Base-by-base conservation (phyloP, 2,888 invertebrate species). In the Monochamus alternatus region DNA sequence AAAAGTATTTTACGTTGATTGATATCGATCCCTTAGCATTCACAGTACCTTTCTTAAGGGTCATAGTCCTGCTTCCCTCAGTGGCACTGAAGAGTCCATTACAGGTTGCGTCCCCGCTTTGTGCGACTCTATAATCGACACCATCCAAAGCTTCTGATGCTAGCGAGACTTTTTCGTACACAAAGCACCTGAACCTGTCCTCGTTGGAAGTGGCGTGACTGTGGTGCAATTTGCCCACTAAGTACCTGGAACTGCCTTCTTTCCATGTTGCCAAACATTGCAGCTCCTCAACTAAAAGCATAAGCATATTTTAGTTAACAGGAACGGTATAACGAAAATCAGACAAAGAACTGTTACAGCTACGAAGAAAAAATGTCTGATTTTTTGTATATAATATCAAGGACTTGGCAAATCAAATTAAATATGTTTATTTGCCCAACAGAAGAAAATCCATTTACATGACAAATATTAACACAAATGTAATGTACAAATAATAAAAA, bases 191-290 rank as follows among this genome's bases (percentile, higher is more conserved):
- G 91, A 96, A 98, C 81, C 97, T 93, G 88, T 97, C 97, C 88
- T 97, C 97, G 90, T 96, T 96, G 86, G 95, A 95, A 82, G 96
- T 95, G 76, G 95, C 95, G 90, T 96, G 96, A 88, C 94, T 94
- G 91, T 96, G 96, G 85, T 96, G 95, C 78, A 97, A 93, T 89
- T 96, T 94, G 71, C 97, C 97, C 74, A 97, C 97, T 81, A 97
- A 91, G 90, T 97, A 97, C 75, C 97, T 92, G 70, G 96, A 94
- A 86, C 96, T 97, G 74, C 97, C 97, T 88, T 97, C 97, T 89
- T 97, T 97, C 97, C 97, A 97, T 74, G 95, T 94, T 4, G 97
- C 97, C 83, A 97, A 90, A 87, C 97, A 97, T 86, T 97, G 96
- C 70, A 97, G 90, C 87, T 97, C 97, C 89, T 97, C 97, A 83